Evolutionary conservation across 2,888 invertebrate genomes (phyloP), one percentile per base, ranked within the genome.

Genomic region (Acleris sparsana): DNA sequence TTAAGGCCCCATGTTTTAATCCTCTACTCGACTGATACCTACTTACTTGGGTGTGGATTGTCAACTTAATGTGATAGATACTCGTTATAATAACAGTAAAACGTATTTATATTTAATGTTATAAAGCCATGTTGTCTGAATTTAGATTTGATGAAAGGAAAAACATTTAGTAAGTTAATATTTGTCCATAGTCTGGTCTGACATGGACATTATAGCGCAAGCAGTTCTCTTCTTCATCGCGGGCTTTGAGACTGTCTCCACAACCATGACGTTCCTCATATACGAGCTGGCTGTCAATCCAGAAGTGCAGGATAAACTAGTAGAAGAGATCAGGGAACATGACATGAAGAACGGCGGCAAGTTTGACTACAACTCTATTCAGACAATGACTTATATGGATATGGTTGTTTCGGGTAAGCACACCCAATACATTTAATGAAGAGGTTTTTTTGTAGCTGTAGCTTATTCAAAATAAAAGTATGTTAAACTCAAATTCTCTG

Each of bases 231-330:
- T 94, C 79, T 93, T 94, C 73, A 77, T 93, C 22, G 94, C 93
- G 20, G 94, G 94, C 0, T 94, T 93, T 39, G 94, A 94, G 57
- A 93, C 93, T 0, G 80, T 87, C 0, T 87, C 93, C 0, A 71
- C 84, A 0, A 76, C 87, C 0, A 88, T 94, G 84, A 81, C 89
- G 1, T 94, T 95, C 68, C 74, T 92, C 0, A 79, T 93, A 0
- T 89, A 94, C 52, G 95, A 95, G 77, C 74, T 95, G 22, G 94
- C 94, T 39, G 62, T 93, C 4, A 92, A 95, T 80, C 90, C 93
- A 17, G 94, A 95, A 0, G 78, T 94, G 0, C 95, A 95, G 76
- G 85, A 91, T 4, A 89, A 79, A 61, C 80, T 95, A 0, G 86
- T 85, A 1, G 73, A 88, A 52, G 95, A 95, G 83, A 93, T 95